Percentiles rank a stretch among this genome's conserved stretches.
Evolutionary conservation across 2,113 vertebrate species (phyloP).

Genomic region (Cyphomyrus plagiostoma): DNA sequence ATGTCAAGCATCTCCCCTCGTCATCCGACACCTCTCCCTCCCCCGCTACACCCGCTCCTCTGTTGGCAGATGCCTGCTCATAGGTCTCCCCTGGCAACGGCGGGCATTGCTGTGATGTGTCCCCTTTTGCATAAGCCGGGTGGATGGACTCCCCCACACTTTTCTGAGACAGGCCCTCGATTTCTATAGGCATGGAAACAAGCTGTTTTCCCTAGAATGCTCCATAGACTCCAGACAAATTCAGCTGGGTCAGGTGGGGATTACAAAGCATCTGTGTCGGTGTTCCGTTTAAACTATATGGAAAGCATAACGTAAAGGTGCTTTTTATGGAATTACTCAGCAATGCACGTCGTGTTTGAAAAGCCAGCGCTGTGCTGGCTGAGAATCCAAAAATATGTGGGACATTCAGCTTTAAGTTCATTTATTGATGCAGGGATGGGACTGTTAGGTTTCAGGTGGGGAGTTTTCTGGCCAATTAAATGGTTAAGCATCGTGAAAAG

Average conservation of each 20-base stretch:
- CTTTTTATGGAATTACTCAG: neutral
- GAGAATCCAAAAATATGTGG: neutral
- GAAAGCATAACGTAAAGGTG: neutral
- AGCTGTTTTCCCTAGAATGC: neutral
- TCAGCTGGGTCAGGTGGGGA: neutral
- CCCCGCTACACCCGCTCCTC: neutral
- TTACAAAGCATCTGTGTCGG: neutral
- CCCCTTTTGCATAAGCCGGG: neutral
- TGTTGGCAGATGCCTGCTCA: neutral
- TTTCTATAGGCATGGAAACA: neutral
- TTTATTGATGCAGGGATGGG: neutral
- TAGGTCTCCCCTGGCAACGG: conserved; percentile 6
- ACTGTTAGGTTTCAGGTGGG: neutral
- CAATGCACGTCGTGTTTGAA: neutral
- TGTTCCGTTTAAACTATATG: neutral
- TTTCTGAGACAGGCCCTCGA: neutral
- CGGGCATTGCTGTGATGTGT: neutral
- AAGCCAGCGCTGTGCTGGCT: neutral
- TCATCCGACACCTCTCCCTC: neutral
- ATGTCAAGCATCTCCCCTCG: neutral
- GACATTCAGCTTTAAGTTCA: neutral
- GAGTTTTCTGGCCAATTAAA: neutral
- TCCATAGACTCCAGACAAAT: neutral
- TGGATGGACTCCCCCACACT: neutral
- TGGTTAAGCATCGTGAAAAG: neutral